A percentile compares a stretch with the other conserved stretches of the same genome.
Conservation (phyloP, 2,113 vertebrate genomes). For the Mobula hypostoma region DNA sequence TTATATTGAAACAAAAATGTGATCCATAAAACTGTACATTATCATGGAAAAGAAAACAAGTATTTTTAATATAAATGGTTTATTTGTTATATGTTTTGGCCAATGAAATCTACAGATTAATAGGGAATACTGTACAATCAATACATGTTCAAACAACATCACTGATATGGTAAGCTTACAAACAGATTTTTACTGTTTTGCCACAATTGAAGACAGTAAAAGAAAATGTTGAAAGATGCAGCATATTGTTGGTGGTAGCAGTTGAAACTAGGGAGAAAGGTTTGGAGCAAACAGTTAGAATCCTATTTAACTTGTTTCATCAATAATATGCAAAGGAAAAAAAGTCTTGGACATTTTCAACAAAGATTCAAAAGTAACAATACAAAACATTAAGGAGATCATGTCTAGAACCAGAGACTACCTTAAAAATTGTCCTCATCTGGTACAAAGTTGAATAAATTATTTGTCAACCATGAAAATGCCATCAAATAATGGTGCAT, state of each 20-base stretch:
- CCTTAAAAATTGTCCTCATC: slow-evolving; percentile 24
- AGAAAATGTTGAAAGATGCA: slow-evolving; percentile 19
- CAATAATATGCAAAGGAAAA: background rate
- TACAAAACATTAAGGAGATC: background rate
- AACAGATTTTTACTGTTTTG: slow-evolving; percentile 3
- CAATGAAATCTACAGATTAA: slow-evolving; percentile 35
- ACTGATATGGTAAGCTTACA: slow-evolving; percentile 1
- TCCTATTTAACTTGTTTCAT: background rate
- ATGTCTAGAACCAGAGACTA: background rate
- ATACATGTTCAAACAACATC: slow-evolving; percentile 24
- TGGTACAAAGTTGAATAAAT: slow-evolving; percentile 30
- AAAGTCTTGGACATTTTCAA: background rate
- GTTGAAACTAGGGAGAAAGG: background rate
- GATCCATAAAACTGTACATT: too few relatives aligned
- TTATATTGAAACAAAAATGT: background rate
- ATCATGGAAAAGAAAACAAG: background rate
- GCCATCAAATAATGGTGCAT: background rate
- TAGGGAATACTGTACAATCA: slow-evolving; percentile 35
- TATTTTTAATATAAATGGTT: slow-evolving; percentile 34
- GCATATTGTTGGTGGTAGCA: slow-evolving; percentile 10
- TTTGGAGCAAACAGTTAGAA: background rate
- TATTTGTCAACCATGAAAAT: slow-evolving; percentile 27
- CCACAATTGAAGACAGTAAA: slow-evolving; percentile 6
- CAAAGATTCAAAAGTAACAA: background rate
- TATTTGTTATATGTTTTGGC: slow-evolving; percentile 34